phyloP scores from a whole-genome alignment of 2,797 vertebrate species.

The Propithecus perrieri region DNA sequence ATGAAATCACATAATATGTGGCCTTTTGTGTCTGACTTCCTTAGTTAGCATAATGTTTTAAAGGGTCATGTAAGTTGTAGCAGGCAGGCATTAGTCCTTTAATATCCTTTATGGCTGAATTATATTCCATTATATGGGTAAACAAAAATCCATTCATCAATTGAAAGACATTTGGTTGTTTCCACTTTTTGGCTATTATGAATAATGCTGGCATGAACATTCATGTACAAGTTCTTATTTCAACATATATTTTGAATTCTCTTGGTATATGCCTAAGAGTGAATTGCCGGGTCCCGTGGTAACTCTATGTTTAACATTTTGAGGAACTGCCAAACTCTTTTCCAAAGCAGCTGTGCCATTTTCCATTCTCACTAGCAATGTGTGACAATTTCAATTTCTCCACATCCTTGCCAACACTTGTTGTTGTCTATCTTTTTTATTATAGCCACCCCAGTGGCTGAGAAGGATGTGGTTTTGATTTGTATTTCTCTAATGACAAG shows the following conservation, averaged over 20 bases:
- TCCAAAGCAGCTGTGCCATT: not conserved
- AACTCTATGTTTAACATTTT: not conserved
- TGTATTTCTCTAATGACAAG: conserved; percentile 29
- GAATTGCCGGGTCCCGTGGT: not conserved
- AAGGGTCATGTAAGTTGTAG: not conserved
- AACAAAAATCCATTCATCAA: not conserved
- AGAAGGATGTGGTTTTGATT: not conserved
- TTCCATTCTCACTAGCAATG: not conserved
- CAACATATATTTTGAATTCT: not conserved
- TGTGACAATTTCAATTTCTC: not conserved
- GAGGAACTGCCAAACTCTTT: not conserved
- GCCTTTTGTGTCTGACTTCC: not conserved
- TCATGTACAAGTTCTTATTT: not conserved
- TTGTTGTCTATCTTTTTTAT: not conserved
- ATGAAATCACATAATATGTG: not conserved
- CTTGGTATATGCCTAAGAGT: not conserved
- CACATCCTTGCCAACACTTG: not conserved
- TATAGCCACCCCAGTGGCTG: not conserved
- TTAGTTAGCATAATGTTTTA: not conserved
- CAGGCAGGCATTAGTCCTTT: not conserved
- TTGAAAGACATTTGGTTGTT: not conserved
- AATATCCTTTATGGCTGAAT: not conserved
- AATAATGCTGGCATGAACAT: not conserved
- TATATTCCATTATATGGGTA: not conserved
- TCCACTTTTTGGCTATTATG: not conserved